These are phyloP conservation scores for Pseudococcus jackbeardsleyi DNA, from an alignment of 2,888 invertebrate species.

Conservation along the genomic window DNA sequence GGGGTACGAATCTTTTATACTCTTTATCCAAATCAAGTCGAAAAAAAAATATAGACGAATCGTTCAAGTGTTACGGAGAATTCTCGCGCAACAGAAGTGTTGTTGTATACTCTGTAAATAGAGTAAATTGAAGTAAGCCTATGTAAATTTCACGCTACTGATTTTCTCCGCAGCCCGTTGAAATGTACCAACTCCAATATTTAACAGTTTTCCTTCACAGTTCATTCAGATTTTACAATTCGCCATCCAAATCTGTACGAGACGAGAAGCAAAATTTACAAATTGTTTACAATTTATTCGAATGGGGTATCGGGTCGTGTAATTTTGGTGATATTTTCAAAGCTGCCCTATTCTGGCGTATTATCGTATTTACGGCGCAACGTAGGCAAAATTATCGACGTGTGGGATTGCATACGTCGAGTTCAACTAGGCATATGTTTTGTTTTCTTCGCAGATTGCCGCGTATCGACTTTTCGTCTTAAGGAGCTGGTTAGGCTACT, in stretches of 20 bases:
- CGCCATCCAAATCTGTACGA: background rate
- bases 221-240: background rate
- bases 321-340: too few species aligned
- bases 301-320: too few species aligned
- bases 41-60: conserved; percentile 14
- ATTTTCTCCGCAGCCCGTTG: conserved; percentile 18
- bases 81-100: background rate
- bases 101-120: background rate
- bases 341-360: too few species aligned
- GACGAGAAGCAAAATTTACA: background rate
- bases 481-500: too few species aligned
- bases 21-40: background rate
- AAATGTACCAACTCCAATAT: conserved; percentile 8
- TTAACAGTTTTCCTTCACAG: conserved; percentile 29
- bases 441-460: background rate
- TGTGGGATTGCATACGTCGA: background rate
- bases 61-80: conserved; percentile 32
- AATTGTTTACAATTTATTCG: conserved; percentile 8
- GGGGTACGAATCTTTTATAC: background rate
- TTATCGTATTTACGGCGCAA: conserved; percentile 6
- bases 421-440: background rate
- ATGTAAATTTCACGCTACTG: conserved; percentile 36
- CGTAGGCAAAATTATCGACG: background rate
- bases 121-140: conserved; percentile 4
- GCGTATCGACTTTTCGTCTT: too few species aligned